Evolutionary conservation across 1,140 invertebrate species (phyloP).

Genomic region (Zaprionus lachaisei): DNA sequence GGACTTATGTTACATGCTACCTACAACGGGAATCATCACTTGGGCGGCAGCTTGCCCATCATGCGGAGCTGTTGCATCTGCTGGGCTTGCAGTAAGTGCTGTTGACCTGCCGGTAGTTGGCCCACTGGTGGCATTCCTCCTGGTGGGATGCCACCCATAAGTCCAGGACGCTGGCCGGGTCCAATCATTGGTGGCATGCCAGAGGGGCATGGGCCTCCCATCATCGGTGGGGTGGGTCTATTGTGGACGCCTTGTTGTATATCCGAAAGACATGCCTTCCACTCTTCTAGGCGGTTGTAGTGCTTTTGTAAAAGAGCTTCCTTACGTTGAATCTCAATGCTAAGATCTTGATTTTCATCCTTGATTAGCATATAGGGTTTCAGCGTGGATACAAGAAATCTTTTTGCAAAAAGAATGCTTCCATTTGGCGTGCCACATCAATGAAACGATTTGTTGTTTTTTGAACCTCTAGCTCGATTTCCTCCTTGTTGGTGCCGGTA

Average conservation of each 20-base stretch:
- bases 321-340: conserved; percentile 92
- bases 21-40: conserved; percentile 29
- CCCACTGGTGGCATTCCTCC: conserved; percentile 57
- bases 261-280: conserved; percentile 94
- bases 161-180: conserved; percentile 53
- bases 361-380: conserved; percentile 96
- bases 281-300: conserved; percentile 94
- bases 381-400: conserved; percentile 94
- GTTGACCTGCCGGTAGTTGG: conserved; percentile 80
- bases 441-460: conserved; percentile 93
- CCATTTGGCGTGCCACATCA: conserved; percentile 95
- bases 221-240: conserved; percentile 61
- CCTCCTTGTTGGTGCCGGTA: conserved; percentile 91
- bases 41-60: conserved; percentile 77
- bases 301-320: conserved; percentile 95
- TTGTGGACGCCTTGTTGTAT: conserved; percentile 84
- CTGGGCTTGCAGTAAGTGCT: conserved; percentile 84
- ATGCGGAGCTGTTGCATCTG: conserved; percentile 86
- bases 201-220: conserved; percentile 40
- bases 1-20: conserved; percentile 36
- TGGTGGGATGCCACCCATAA: conserved; percentile 64
- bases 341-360: conserved; percentile 95
- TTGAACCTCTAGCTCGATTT: conserved; percentile 93
- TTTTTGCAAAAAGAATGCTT: conserved; percentile 96
- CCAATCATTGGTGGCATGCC: conserved; percentile 66